Conservation (phyloP, 2,888 invertebrate genomes). For the Acleris literana region DNA sequence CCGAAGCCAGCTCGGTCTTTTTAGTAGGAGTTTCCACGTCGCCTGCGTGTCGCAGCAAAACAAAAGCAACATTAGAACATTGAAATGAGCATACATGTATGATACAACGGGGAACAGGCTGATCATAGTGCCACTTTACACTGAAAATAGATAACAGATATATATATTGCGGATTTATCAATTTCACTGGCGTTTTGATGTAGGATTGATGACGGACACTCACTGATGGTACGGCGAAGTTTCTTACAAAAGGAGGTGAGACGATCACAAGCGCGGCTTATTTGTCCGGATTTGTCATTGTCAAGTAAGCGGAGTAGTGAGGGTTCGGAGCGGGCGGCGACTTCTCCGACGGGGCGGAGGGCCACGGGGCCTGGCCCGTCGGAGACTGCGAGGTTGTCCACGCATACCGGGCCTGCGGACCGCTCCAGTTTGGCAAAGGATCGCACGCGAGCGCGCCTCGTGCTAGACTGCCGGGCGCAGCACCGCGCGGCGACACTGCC, state of each 20-base stretch:
- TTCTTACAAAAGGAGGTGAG: constrained; percentile 79
- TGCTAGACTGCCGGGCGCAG: constrained; percentile 68
- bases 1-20: constrained; percentile 78
- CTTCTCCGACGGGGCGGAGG: constrained; percentile 71
- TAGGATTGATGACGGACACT: constrained; percentile 52
- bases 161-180: background rate
- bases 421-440: constrained; percentile 77
- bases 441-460: constrained; percentile 76
- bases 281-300: constrained; percentile 70
- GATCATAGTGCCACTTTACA: constrained; percentile 21
- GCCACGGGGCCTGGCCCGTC: constrained; percentile 63
- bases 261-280: constrained; percentile 75
- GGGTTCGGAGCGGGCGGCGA: constrained; percentile 72
- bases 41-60: constrained; percentile 78
- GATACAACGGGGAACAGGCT: constrained; percentile 41
- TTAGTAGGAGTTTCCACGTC: constrained; percentile 82
- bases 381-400: constrained; percentile 79
- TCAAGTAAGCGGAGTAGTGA: constrained; percentile 74
- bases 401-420: constrained; percentile 78
- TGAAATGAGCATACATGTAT: constrained; percentile 56
- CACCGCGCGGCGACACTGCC: constrained; percentile 50
- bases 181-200: constrained; percentile 30
- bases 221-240: constrained; percentile 79
- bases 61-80: constrained; percentile 82
- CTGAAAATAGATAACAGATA: constrained; percentile 15